Base-by-base conservation (phyloP, 1,140 invertebrate species). In the Battus philenor region DNA sequence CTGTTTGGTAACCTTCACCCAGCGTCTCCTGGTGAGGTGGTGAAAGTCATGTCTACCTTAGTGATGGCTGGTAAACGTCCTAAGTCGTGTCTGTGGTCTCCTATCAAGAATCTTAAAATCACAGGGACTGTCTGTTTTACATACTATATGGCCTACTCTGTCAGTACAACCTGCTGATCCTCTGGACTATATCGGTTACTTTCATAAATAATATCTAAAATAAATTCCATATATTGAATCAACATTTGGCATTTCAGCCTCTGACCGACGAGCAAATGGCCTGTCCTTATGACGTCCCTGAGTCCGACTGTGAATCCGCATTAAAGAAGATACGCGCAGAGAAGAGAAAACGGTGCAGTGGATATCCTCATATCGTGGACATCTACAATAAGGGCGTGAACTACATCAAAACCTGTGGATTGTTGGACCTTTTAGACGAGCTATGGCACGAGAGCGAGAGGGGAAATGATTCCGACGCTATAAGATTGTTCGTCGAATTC, bases 251-350 rank as follows among this genome's bases (percentile, higher is more conserved):
- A 20, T 20, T 6, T n/a, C 33, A 36, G 33, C 33, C 33, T 22
- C 12, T 36, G 12, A 18, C 33, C 4, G 33, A 36, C 6, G 33
- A 18, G 4, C 33, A 36, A 20, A 11, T 18, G 7, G 33, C 33
- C 2, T 36, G 33, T 7, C 33, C 33, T 5, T 36, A 36, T 7
- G 16, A 36, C 4, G 33, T 36, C 0, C 16, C 4, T 5, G 17
- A 36, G 3, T 5, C n/a, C 4, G 33, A 36, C 1, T 36, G 33
- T 10, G 11, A 17, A 9, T n/a, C 5, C 1, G 8, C 10, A 1
- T 22, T 36, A 7, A 7, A n/a, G 1, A 17, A 36, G 17, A 10
- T 36, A 1, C 33, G 11, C 18, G 33, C 17, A 7, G 33, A 20
- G n/a, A 20, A 20, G 10, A 36, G 10, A 2, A 36, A 36, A 16